Conservation (phyloP, 2,113 vertebrate genomes). For the Ascaphus truei region DNA sequence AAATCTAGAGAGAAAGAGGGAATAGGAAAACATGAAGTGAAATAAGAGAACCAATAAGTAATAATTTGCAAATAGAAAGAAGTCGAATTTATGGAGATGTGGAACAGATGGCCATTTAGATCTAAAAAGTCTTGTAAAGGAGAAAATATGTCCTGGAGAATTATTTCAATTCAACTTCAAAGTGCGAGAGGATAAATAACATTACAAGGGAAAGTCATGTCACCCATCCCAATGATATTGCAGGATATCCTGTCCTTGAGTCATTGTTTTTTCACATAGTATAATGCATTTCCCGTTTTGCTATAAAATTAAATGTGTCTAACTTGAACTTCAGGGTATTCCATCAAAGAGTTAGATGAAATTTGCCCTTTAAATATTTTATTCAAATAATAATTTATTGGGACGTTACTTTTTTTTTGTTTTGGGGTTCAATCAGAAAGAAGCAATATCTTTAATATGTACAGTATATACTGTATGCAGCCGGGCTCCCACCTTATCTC, state of each 20-base stretch:
- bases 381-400: background rate
- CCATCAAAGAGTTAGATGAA: too few relatives aligned
- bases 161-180: constrained; percentile 25
- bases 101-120: constrained; percentile 21
- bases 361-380: too few relatives aligned
- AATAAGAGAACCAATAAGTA: background rate
- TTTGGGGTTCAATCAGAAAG: too few relatives aligned
- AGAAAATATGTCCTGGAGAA: constrained; percentile 24
- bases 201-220: constrained; percentile 16
- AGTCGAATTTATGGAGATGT: background rate
- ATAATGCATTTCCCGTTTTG: background rate
- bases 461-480: too few relatives aligned
- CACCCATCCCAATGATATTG: background rate
- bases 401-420: too few relatives aligned
- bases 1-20: too few relatives aligned
- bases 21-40: too few relatives aligned
- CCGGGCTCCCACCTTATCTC: too few relatives aligned
- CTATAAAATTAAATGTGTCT: background rate
- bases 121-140: constrained; percentile 16
- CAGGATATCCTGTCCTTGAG: constrained; percentile 23
- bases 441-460: too few relatives aligned
- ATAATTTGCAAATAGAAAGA: background rate
- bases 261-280: constrained; percentile 9
- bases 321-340: background rate
- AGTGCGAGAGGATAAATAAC: background rate